A percentile compares a stretch with the other conserved stretches of the same genome.
Conservation (phyloP, 2,797 vertebrate species). For the Chrosomus eos region DNA sequence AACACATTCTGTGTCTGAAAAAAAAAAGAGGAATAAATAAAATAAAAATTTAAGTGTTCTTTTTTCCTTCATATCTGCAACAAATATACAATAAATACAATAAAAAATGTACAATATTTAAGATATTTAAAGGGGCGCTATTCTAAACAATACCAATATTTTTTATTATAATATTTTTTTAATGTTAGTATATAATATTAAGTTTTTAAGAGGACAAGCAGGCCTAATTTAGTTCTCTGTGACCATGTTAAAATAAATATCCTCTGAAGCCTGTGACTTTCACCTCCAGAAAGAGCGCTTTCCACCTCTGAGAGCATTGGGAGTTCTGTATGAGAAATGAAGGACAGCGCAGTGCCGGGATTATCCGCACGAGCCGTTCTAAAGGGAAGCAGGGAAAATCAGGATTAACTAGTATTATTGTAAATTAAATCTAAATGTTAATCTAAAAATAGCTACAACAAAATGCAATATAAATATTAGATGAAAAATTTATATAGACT, state of each 20-base stretch:
- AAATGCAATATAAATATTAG: neutral
- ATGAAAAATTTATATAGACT: neutral
- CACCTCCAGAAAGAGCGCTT: constrained; percentile 82
- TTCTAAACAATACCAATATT: neutral
- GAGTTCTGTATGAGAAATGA: constrained; percentile 81
- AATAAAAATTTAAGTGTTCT: neutral
- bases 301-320: constrained; percentile 77
- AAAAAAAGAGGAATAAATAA: neutral
- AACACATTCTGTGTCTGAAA: constrained; percentile 72
- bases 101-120: neutral
- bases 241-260: neutral
- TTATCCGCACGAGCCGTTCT: constrained; percentile 92
- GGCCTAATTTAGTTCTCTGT: neutral
- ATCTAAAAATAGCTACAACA: neutral
- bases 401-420: neutral
- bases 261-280: neutral
- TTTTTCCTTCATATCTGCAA: neutral
- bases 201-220: neutral
- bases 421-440: neutral
- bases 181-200: neutral
- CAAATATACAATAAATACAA: neutral
- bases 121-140: neutral
- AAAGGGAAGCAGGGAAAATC: neutral
- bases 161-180: neutral
- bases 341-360: constrained; percentile 85